Percentiles rank a stretch among this genome's conserved stretches.
Conservation (phyloP, 2,797 vertebrate genomes). For the Moxostoma hubbsi region DNA sequence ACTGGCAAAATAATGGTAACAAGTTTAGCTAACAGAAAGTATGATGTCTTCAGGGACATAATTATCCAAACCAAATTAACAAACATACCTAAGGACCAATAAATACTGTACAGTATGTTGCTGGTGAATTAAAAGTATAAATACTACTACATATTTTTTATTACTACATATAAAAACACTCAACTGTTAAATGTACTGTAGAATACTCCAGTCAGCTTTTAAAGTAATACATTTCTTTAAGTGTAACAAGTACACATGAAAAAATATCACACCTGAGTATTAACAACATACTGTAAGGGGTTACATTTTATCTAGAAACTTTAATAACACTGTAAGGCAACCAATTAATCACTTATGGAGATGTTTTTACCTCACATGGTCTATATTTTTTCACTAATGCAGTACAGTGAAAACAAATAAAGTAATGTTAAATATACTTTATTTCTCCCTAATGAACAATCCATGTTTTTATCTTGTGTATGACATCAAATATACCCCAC, state of each 20-base stretch:
- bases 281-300: neutral
- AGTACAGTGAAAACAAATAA: slow-evolving; percentile 6
- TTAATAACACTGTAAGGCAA: neutral
- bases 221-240: too few species aligned
- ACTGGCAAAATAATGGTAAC: too few species aligned
- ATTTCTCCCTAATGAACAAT: slow-evolving; percentile 1
- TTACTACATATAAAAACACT: too few species aligned
- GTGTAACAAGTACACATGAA: neutral
- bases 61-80: too few species aligned
- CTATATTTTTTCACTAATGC: neutral
- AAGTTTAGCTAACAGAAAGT: too few species aligned
- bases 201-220: too few species aligned
- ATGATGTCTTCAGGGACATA: too few species aligned
- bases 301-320: slow-evolving; percentile 1
- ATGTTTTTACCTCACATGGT: neutral
- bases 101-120: too few species aligned
- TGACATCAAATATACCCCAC: neutral
- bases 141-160: too few species aligned
- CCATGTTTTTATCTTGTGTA: slow-evolving; percentile 6
- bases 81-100: too few species aligned
- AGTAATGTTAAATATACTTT: neutral
- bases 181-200: too few species aligned
- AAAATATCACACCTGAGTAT: slow-evolving; percentile 35
- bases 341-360: slow-evolving; percentile 14
- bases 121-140: too few species aligned